Conservation (phyloP, 2,888 invertebrate species). For the Ommatoiulus sabulosus region DNA sequence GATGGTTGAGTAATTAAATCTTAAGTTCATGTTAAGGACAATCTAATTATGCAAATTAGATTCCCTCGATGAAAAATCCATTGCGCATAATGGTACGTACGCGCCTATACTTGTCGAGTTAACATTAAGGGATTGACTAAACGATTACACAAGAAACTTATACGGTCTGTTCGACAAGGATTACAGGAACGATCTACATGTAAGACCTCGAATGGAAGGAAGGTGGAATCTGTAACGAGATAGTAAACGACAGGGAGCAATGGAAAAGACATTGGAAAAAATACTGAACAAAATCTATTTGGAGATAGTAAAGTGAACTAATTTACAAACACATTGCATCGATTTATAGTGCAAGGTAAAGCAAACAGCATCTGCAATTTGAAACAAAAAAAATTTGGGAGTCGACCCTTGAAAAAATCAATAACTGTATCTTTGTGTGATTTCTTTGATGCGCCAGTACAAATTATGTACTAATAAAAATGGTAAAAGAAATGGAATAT, state of each 20-base stretch:
- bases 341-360: too few relatives aligned
- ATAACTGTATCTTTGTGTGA: too few relatives aligned
- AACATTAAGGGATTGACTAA: conserved; percentile 1
- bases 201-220: not conserved
- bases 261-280: not conserved
- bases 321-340: too few relatives aligned
- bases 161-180: conserved; percentile 3
- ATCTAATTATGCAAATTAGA: conserved; percentile 45
- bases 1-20: conserved; percentile 44
- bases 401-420: too few relatives aligned
- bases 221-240: not conserved
- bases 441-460: too few relatives aligned
- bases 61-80: not conserved
- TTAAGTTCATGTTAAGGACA: conserved; percentile 30
- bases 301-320: too few relatives aligned
- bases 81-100: conserved; percentile 1
- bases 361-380: too few relatives aligned
- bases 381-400: too few relatives aligned
- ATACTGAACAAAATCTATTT: not conserved
- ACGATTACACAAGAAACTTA: not conserved
- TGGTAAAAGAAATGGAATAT: too few relatives aligned
- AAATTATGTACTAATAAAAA: too few relatives aligned
- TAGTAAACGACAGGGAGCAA: not conserved
- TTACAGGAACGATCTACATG: not conserved
- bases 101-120: not conserved